Percentiles rank a stretch among this genome's conserved stretches.
These are phyloP conservation scores for Aegithalos caudatus DNA, from an alignment of 2,113 vertebrate species.

Conservation along the genomic window DNA sequence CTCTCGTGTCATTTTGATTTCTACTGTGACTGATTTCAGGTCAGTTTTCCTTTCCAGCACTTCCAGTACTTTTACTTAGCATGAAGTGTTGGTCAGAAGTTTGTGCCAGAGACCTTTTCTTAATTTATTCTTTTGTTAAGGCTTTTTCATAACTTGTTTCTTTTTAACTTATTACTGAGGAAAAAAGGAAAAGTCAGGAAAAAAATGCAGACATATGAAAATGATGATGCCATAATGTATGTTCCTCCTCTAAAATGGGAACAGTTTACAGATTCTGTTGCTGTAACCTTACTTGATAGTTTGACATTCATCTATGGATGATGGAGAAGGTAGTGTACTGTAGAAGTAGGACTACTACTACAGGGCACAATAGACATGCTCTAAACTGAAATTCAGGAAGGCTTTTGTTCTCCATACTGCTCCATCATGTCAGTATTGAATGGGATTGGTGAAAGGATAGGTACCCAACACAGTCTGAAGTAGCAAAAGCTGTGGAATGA, in stretches of 20 bases:
- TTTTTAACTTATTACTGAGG: background rate
- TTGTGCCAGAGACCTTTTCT: background rate
- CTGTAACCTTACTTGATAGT: background rate
- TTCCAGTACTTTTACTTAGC: background rate
- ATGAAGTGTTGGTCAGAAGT: background rate
- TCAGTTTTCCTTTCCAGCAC: background rate
- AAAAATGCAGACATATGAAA: background rate
- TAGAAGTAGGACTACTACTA: background rate
- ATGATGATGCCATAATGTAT: background rate
- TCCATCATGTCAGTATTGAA: fast-evolving
- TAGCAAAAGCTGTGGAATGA: background rate
- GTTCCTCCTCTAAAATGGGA: background rate
- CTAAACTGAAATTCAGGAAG: background rate
- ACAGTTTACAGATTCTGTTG: background rate
- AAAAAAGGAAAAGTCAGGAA: background rate
- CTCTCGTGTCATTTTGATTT: background rate
- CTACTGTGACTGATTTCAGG: background rate
- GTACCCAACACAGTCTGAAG: background rate
- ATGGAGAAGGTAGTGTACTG: background rate
- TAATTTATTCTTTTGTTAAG: background rate
- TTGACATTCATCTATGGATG: background rate
- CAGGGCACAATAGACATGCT: background rate
- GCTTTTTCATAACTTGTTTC: background rate
- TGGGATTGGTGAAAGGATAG: background rate
- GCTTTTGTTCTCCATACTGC: background rate